Evolutionary conservation across 2,113 vertebrate species (phyloP), one percentile per base, ranked within the genome.

Genomic region (Struthidea cinerea): DNA sequence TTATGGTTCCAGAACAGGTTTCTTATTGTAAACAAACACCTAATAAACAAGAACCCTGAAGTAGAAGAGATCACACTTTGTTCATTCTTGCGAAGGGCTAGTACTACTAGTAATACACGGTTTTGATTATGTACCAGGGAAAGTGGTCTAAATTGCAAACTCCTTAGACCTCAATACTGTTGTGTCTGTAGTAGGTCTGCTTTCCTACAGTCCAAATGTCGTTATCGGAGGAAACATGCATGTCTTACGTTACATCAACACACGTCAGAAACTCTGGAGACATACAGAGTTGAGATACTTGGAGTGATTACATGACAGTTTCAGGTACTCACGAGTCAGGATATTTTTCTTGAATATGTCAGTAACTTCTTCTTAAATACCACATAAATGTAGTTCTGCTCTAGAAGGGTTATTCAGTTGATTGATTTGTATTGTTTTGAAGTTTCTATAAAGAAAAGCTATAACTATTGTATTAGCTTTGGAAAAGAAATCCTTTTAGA

Each of bases 101-200:
- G 32, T 68, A 18, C 13, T 26, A 11, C 32, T 84, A 68, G 57
- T 80, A 88, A 52, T 75, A 49, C 50, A 49, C 50, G 5, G 65
- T 76, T 94, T 96, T 95, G 50, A 91, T 95, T 94, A n/a, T 67
- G 37, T 90, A 78, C 52, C 61, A 93, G 13, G 42, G 41, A 87
- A 92, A 93, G 27, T 44, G 2, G 50, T 68, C 24, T 57, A 53
- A 65, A 74, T 44, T 92, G 59, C 79, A 92, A 70, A 93, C 47
- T 70, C 50, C 92, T 96, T 95, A 94, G 86, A 96, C 61, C 61
- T 65, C 28, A 9, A 1, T 68, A 52, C 6, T 60, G 13, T 76
- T 70, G 30, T 27, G 11, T 50, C 26, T 79, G 3, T 64, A 59
- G 27, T 42, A 52, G 13, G 21, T 50, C 47, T 67, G 39, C 32